Percentiles rank a stretch among this genome's conserved stretches.
Conservation (phyloP, 2,113 vertebrate genomes). For the Galbula dea region DNA sequence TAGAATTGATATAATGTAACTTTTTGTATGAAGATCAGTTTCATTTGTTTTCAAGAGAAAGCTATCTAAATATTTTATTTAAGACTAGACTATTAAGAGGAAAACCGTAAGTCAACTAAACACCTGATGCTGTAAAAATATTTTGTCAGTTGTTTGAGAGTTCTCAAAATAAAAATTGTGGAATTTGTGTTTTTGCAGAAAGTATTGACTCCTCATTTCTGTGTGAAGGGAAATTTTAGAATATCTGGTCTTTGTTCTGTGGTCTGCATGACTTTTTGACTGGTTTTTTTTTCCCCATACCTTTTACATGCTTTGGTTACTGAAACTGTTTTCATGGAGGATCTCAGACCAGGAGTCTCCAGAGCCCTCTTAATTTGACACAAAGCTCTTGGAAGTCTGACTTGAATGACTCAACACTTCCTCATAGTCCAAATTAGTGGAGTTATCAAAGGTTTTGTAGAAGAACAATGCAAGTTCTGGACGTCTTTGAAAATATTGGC, state of each 20-base stretch:
- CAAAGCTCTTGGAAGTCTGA: background rate
- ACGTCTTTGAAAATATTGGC: background rate
- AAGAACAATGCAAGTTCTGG: background rate
- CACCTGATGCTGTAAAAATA: background rate
- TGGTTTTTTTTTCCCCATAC: background rate
- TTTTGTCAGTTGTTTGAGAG: background rate
- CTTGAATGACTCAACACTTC: rapidly evolving
- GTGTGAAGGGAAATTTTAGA: background rate
- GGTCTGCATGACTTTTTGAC: background rate
- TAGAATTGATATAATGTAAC: background rate
- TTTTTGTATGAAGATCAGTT: background rate
- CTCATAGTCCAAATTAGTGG: background rate
- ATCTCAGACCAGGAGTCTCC: background rate
- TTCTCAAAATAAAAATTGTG: slow-evolving; percentile 9
- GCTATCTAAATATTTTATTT: background rate
- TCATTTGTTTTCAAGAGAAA: background rate
- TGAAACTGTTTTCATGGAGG: background rate
- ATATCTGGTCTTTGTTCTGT: background rate
- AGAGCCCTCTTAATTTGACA: background rate
- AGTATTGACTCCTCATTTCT: background rate
- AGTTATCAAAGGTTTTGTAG: background rate
- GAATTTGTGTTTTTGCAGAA: background rate
- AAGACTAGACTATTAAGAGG: background rate
- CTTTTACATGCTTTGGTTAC: background rate
- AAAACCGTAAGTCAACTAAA: background rate